These are phyloP conservation scores for Gonioctena quinquepunctata DNA, from an alignment of 1,140 invertebrate species.

Conservation along the genomic window DNA sequence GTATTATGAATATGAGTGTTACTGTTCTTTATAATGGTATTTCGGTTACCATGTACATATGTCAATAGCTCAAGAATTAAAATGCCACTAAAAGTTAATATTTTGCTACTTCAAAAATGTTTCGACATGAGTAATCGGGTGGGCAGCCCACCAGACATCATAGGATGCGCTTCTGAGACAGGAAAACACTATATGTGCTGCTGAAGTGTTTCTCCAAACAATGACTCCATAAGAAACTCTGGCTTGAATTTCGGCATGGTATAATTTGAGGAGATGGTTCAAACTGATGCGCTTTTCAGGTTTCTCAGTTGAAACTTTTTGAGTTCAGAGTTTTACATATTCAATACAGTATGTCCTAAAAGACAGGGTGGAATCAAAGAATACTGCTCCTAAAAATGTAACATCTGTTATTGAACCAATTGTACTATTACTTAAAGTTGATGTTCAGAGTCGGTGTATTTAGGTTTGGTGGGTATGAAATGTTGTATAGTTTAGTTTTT, in stretches of 20 bases:
- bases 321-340: slow-evolving; percentile 1
- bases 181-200: neutral
- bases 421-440: no score
- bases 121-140: neutral
- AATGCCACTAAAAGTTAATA: no score
- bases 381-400: neutral
- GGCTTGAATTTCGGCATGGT: neutral
- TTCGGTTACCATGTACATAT: neutral
- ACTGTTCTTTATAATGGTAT: neutral
- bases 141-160: no score
- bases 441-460: no score
- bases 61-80: no score
- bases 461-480: no score
- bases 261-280: neutral
- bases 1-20: neutral
- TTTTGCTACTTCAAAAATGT: no score
- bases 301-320: slow-evolving; percentile 5
- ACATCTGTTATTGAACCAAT: slow-evolving; percentile 4
- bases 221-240: neutral
- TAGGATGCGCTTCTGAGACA: neutral
- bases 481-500: no score
- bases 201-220: neutral
- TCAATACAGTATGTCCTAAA: neutral
- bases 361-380: neutral
- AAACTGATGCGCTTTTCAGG: neutral